Evolutionary conservation across 2,888 invertebrate genomes (phyloP).

Genomic region (Erebia ligea): DNA sequence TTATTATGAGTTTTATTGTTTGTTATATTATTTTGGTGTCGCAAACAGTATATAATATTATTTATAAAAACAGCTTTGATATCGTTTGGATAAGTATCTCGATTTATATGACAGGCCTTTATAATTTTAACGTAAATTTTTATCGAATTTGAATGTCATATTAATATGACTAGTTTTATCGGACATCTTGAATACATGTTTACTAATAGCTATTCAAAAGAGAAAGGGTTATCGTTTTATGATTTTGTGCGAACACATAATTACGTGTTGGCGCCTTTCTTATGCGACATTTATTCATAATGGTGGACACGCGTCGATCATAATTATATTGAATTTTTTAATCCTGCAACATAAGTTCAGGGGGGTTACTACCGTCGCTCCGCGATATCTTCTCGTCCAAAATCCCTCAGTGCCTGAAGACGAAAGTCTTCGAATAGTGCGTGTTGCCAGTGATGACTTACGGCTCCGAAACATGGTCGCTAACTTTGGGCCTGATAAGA

Average conservation of each 20-base stretch:
- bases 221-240: slow-evolving; percentile 8
- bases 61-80: background rate
- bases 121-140: slow-evolving; percentile 11
- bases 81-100: background rate
- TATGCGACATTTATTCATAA: background rate
- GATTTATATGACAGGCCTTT: background rate
- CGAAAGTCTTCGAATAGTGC: too few relatives aligned
- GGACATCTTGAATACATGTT: slow-evolving; percentile 7
- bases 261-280: background rate
- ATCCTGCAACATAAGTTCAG: too few relatives aligned
- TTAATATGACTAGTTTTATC: background rate
- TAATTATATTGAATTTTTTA: too few relatives aligned
- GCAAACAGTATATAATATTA: background rate
- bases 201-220: background rate
- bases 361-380: too few relatives aligned
- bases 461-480: too few relatives aligned
- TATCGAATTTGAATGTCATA: slow-evolving; percentile 2
- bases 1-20: background rate
- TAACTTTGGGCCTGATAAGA: too few relatives aligned
- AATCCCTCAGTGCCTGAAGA: too few relatives aligned
- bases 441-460: too few relatives aligned
- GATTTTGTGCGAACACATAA: background rate
- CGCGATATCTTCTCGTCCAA: too few relatives aligned
- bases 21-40: background rate
- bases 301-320: too few relatives aligned